Evolutionary conservation across 2,797 vertebrate species (phyloP), one percentile per base, ranked within the genome.

Genomic region (Todus mexicanus): DNA sequence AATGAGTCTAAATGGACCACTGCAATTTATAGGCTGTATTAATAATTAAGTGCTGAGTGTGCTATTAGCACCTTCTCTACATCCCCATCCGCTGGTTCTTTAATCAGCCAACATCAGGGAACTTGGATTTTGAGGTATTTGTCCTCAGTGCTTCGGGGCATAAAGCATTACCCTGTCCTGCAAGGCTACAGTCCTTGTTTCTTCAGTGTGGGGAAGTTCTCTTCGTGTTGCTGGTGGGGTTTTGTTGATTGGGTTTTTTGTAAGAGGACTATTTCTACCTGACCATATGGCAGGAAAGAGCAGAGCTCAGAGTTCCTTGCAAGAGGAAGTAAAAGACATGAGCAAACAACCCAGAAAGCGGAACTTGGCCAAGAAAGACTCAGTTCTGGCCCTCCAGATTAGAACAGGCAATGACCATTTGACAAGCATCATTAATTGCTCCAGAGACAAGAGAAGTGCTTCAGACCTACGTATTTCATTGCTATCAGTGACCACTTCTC

Each of bases 31-130:
- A 88, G 74, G 51, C 53, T 61, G 21, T 33, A 88, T 90, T 80
- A 88, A 89, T 93, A 90, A 93, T 88, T 93, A 90, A 94, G 87
- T 84, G 64, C 81, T 65, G 40, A 38, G 48, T 70, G 70, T 40
- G 51, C 70, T 89, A 86, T 78, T 90, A 84, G 66, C 71, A 89
- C 69, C 71, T 85, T 92, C 66, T 69, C 59, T 66, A 13, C 53
- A 57, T 61, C 54, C 78, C 26, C 81, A 89, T 76, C 70, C 47
- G 78, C 12, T 5, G 87, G 11, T 90, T 77, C 69, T 72, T 92
- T 89, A 89, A 92, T 82, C 68, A 80, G 38, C 21, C 60, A 59
- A 4, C 54, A 80, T 29, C 45, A 73, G 15, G 29, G 19, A 84
- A 83, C 57, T 56, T 70, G 13, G 68, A 73, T 87, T 92, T 91